Evolutionary conservation across 2,797 vertebrate genomes (phyloP), one percentile per base, ranked within the genome.

Genomic region (Mastacembelus armatus): DNA sequence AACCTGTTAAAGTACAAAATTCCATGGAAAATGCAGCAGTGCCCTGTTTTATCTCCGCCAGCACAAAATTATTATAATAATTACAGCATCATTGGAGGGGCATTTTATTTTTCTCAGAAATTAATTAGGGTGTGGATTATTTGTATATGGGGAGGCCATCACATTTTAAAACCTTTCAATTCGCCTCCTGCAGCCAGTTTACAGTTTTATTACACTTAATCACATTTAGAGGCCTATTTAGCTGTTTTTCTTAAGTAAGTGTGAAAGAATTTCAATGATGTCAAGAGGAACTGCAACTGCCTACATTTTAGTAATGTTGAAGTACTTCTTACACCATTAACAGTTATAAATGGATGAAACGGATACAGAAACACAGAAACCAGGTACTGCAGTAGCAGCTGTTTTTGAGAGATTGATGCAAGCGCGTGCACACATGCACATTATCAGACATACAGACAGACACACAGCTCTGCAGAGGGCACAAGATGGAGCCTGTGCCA

Each of bases 401-500:
- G 86, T 87, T 87, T 87, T 72, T 87, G 85, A 83, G 74, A 57
- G 71, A 59, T 70, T 51, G 64, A 66, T 78, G 69, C 59, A 38
- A 57, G 80, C 56, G 57, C 50, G 36, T 66, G 50, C 84, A 78
- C 75, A 24, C 73, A 78, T 12, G 62, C 63, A 85, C 65, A 79
- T 52, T 2, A 7, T 27, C 56, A 67, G 69, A 69, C n/a, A 58
- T 10, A 57, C 24, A 62, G 38, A 80, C 61, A 80, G n/a, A 77
- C 60, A 81, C 61, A 85, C 66, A 51, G 79, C 78, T 85, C 88
- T 89, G 89, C 91, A 90, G 81, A 88, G 72, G 71, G 78, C 84
- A 89, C 88, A 91, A 89, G 86, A 89, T 88, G 89, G 89, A 92
- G 81, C 62, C 89, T 24, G 57, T 85, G 74, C 81, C 77, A 82